phyloP scores from a whole-genome alignment of 2,888 invertebrate genomes.

The Oscheius sp. region DNA sequence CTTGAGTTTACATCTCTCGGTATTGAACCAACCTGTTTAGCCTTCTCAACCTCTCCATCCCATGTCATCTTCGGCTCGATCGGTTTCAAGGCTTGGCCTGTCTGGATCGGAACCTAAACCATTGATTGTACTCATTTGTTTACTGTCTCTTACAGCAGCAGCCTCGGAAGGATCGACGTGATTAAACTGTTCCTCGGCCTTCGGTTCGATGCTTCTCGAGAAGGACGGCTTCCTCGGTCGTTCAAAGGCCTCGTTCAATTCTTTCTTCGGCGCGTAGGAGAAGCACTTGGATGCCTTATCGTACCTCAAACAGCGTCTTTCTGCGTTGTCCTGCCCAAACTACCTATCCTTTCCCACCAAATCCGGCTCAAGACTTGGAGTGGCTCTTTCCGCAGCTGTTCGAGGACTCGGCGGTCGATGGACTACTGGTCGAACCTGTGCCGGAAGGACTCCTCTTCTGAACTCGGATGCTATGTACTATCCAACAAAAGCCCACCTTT shows the following conservation, averaged over 20 bases:
- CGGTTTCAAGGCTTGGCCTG: slow-evolving; percentile 10
- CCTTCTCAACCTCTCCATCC: slow-evolving; percentile 69
- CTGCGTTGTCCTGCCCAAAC: neutral
- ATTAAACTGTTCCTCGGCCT: slow-evolving; percentile 49
- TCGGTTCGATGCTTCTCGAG: slow-evolving; percentile 48
- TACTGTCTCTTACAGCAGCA: slow-evolving; percentile 30
- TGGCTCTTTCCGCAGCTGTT: slow-evolving; percentile 47
- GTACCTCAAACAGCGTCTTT: slow-evolving; percentile 56
- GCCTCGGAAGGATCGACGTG: slow-evolving; percentile 49
- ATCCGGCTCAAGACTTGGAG: slow-evolving; percentile 70
- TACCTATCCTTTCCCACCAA: slow-evolving; percentile 70
- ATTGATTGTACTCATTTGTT: no score
- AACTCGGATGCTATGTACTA: slow-evolving; percentile 10
- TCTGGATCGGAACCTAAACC: slow-evolving; percentile 5
- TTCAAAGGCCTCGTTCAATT: slow-evolving; percentile 70
- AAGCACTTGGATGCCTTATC: slow-evolving; percentile 73
- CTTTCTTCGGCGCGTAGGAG: slow-evolving; percentile 73
- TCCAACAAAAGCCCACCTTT: slow-evolving; percentile 21
- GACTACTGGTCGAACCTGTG: slow-evolving; percentile 40
- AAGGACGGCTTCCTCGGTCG: slow-evolving; percentile 55
- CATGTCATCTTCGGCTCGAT: slow-evolving; percentile 56
- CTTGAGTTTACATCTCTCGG: neutral
- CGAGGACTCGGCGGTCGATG: slow-evolving; percentile 37
- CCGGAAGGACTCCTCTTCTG: slow-evolving; percentile 59
- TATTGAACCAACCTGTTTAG: slow-evolving; percentile 47